Base-by-base conservation (phyloP, 2,888 invertebrate species). In the Tetranychus truncatus region DNA sequence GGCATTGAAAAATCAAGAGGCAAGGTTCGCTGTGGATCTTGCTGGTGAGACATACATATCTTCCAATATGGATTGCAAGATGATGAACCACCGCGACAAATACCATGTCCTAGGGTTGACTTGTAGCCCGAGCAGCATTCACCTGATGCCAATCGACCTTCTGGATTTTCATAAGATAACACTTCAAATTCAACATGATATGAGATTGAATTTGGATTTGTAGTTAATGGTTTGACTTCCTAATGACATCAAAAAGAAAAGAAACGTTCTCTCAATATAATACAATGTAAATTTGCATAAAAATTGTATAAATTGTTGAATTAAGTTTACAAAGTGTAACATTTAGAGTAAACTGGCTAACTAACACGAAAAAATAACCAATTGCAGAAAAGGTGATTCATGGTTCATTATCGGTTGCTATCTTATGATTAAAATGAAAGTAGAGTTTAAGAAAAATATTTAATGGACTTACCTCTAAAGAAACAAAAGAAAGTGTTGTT, bases 41-140 rank as follows among this genome's bases (percentile, higher is more conserved):
- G 21, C 6, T 46, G 55, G 20, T 24, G 34, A 55, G 73, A 67
- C 45, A 77, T 74, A 45, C 77, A 77, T 21, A 77, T 74, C 34
- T 76, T 73, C 75, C 75, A 77, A 45, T 74, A 77, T 45, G 77
- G 77, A 15, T 74, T 45, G 65, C 77, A 77, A 8, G 77, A 74
- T 11, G 74, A 55, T 44, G 76, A 76, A 3, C 77, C 77, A 20
- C 77, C 77, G 8, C 75, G 67, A 24, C 77, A 77, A 20, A 66
- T 34, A 24, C 74, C 75, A 69, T 24, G 44, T 20, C 71, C 73
- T n/a, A 73, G 55, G 20, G 73, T 72, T 1, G 77, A 76, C 55
- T 75, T 74, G 34, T 74, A 71, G 18, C 77, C 77, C 8, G 45
- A 71, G 21, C 77, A 77, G 45, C 77, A 77, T 45, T 74, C 66